These are phyloP conservation scores for Magallana gigas DNA, from an alignment of 1,140 invertebrate genomes.

Conservation along the genomic window DNA sequence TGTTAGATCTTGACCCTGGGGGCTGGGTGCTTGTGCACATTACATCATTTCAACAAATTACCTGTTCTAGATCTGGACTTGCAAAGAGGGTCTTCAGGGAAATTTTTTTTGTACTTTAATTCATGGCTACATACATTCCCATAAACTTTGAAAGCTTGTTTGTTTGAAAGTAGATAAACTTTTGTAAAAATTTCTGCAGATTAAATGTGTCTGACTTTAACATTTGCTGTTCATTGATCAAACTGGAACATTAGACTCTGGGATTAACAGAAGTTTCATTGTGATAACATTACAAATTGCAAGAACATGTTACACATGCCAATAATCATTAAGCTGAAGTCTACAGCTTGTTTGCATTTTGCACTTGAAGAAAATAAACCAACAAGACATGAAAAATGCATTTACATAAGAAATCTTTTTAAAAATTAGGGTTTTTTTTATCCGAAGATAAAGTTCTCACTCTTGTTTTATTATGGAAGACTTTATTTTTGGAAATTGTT, in stretches of 20 bases:
- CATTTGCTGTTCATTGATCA: background rate
- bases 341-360: background rate
- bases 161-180: background rate
- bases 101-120: background rate
- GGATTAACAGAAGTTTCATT: background rate
- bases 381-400: too few species aligned
- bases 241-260: background rate
- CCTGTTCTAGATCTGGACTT: background rate
- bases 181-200: background rate
- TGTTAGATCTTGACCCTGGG: background rate
- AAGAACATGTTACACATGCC: background rate
- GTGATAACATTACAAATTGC: background rate
- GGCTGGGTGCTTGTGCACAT: constrained; percentile 10
- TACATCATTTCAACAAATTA: constrained; percentile 29
- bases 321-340: background rate
- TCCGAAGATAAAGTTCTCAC: too few species aligned
- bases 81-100: background rate
- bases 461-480: too few species aligned
- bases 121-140: background rate
- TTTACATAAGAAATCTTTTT: too few species aligned
- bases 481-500: too few species aligned
- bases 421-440: too few species aligned
- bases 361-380: background rate
- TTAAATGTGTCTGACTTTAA: constrained; percentile 4
- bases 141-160: background rate